Conservation (phyloP, 1,140 invertebrate genomes). For the Caenorhabditis tropicalis region DNA sequence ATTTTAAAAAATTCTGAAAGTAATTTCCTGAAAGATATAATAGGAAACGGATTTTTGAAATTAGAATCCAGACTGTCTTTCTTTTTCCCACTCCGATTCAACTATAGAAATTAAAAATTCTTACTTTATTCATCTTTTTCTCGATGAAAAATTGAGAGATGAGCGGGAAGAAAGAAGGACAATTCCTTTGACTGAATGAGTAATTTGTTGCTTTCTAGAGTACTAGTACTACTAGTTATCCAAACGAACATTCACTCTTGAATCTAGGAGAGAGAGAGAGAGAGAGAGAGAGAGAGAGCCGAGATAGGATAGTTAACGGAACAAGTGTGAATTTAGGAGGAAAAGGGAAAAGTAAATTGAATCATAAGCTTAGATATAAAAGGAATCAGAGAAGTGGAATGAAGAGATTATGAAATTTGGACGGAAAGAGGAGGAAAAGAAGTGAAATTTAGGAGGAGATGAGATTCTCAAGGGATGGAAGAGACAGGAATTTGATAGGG, state of each 20-base stretch:
- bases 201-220: background rate
- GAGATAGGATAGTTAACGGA: background rate
- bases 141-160: no score
- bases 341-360: constrained; percentile 11
- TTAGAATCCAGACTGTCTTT: no score
- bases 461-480: background rate
- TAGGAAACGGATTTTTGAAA: no score
- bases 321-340: background rate
- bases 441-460: background rate
- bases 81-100: background rate
- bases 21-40: no score
- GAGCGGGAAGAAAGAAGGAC: no score
- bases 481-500: no score
- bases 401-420: constrained; percentile 37
- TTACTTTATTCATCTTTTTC: background rate
- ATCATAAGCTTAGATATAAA: constrained; percentile 41
- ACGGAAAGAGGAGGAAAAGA: background rate
- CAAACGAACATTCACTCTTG: no score
- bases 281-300: background rate
- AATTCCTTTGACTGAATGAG: background rate
- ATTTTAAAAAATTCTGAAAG: no score
- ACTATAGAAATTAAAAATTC: background rate
- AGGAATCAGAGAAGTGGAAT: background rate
- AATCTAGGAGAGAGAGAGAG: background rate
- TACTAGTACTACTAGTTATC: background rate